A percentile compares a stretch with the other conserved stretches of the same genome.
These are phyloP conservation scores for Philantomba maxwellii DNA, from an alignment of 2,113 vertebrate species.

Conservation along the genomic window DNA sequence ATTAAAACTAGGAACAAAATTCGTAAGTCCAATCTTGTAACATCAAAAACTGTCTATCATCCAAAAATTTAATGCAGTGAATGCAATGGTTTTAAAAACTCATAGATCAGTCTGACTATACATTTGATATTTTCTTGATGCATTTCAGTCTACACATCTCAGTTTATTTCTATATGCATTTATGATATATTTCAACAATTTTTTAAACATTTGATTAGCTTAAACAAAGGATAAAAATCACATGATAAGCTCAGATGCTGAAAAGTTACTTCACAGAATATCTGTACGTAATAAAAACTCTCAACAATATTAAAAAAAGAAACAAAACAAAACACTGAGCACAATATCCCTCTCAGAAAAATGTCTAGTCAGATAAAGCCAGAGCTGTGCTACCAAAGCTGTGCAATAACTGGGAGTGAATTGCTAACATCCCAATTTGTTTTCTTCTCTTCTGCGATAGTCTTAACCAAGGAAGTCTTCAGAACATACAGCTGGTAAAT, in stretches of 20 bases:
- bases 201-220: neutral
- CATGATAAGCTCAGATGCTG: neutral
- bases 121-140: constrained; percentile 2
- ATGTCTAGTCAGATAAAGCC: neutral
- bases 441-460: neutral
- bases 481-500: neutral
- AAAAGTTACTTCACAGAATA: neutral
- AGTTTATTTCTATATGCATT: neutral
- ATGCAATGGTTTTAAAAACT: neutral
- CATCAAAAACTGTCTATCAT: neutral
- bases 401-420: neutral
- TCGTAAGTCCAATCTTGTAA: neutral
- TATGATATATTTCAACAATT: neutral
- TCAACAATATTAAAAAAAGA: neutral
- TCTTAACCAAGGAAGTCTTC: neutral
- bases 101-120: neutral
- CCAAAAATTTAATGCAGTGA: neutral
- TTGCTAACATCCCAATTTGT: neutral
- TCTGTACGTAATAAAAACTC: neutral
- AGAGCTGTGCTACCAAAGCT: neutral
- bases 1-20: constrained; percentile 49
- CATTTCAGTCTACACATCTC: constrained; percentile 1
- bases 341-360: neutral
- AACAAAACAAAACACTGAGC: neutral
- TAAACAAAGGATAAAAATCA: neutral